Percentiles rank a stretch among this genome's conserved stretches.
phyloP scores from a whole-genome alignment of 1,140 invertebrate genomes.

The Lordiphosa mommai region DNA sequence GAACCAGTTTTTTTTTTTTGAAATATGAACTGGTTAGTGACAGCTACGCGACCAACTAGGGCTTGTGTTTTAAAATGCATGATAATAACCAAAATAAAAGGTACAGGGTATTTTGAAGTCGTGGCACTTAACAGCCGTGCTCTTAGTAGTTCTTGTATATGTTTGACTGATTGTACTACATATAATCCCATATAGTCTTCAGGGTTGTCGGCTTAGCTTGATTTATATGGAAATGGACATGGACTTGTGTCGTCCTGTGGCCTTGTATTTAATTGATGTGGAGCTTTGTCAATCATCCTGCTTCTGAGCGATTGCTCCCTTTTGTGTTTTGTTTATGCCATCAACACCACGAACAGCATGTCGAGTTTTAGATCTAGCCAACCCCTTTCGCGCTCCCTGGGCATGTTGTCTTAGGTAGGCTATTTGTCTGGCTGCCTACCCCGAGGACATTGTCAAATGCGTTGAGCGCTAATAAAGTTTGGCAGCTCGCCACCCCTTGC shows the following conservation, averaged over 20 bases:
- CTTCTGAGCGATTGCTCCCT: slow-evolving; percentile 21
- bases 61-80: too few relatives aligned
- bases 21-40: too few relatives aligned
- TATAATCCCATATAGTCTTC: too few relatives aligned
- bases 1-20: too few relatives aligned
- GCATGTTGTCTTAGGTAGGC: slow-evolving; percentile 24
- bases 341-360: slow-evolving; percentile 40
- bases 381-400: slow-evolving; percentile 33
- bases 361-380: not conserved
- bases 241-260: not conserved
- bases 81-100: too few relatives aligned
- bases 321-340: slow-evolving; percentile 50
- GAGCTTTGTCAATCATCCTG: slow-evolving; percentile 52
- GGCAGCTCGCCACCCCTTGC: slow-evolving; percentile 63
- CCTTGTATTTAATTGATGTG: slow-evolving; percentile 8
- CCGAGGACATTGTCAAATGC: slow-evolving; percentile 43
- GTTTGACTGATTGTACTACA: too few relatives aligned
- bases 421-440: slow-evolving; percentile 23
- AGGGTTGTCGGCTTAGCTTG: too few relatives aligned
- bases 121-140: too few relatives aligned
- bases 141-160: too few relatives aligned
- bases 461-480: slow-evolving; percentile 50
- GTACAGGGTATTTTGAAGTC: too few relatives aligned
- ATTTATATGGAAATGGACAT: too few relatives aligned
- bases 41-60: too few relatives aligned